phyloP scores from a whole-genome alignment of 2,888 invertebrate genomes.

The Drosophila meridiana region DNA sequence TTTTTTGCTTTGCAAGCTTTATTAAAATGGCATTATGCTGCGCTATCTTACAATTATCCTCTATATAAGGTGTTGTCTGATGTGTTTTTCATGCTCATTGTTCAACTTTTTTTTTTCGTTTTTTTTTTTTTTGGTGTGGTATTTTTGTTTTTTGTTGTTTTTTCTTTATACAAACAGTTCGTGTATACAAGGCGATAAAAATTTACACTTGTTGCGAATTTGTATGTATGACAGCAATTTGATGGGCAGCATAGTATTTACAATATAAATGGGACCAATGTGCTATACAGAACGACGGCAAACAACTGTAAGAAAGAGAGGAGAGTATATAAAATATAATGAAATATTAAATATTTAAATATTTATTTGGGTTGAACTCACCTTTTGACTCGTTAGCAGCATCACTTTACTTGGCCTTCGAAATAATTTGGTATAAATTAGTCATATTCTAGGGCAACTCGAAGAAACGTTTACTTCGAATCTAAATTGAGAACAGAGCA shows the following conservation, averaged over 20 bases:
- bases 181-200: slow-evolving; percentile 59
- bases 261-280: slow-evolving; percentile 52
- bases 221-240: slow-evolving; percentile 68
- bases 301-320: slow-evolving; percentile 50
- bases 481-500: slow-evolving; percentile 29
- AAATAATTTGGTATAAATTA: slow-evolving; percentile 35
- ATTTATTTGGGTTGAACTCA: slow-evolving; percentile 6
- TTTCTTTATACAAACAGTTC: slow-evolving; percentile 58
- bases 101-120: slow-evolving; percentile 6
- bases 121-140: slow-evolving; percentile 1
- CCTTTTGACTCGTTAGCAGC: slow-evolving; percentile 47
- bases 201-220: slow-evolving; percentile 67
- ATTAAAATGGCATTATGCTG: slow-evolving; percentile 45
- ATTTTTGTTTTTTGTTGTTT: slow-evolving; percentile 1
- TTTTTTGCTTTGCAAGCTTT: slow-evolving; percentile 66
- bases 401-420: slow-evolving; percentile 30
- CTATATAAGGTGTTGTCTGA: slow-evolving; percentile 30
- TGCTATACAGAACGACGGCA: slow-evolving; percentile 62
- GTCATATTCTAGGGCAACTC: slow-evolving; percentile 37
- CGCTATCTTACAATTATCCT: slow-evolving; percentile 52
- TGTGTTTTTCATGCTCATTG: slow-evolving; percentile 12
- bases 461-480: slow-evolving; percentile 51
- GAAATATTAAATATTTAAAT: not conserved
- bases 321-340: not conserved
- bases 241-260: slow-evolving; percentile 60